Base-by-base conservation (phyloP, 2,113 vertebrate species). In the Polypterus bichir region DNA sequence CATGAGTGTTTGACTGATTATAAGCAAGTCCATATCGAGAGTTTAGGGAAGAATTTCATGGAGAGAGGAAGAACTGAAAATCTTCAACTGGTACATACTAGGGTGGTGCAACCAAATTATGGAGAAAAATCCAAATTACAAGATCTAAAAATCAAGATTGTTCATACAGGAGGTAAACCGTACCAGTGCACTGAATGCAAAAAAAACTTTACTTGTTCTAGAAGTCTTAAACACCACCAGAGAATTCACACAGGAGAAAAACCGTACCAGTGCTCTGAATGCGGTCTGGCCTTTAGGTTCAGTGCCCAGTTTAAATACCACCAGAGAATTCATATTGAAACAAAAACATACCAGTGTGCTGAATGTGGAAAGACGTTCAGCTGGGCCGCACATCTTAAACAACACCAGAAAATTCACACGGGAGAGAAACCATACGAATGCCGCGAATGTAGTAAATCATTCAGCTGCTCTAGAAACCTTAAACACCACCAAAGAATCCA, bases 371-470 rank as follows among this genome's bases (percentile, higher is more conserved):
- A 9, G 9, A 9, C 6, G 2, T 51, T 7, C 76, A 77, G 63
- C 76, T 73, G 60, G 74, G 76, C 0, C 71, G 72, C 0, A 68
- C 0, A 51, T 69, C 77, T 1, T 79, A 78, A 4, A 69, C 75
- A 68, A 68, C 79, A 0, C 76, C 76, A 0, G 1, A 27, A 27
- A 27, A 76, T 72, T 79, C 78, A 76, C 5, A 64, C 68, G 0
- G 69, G 56, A 0, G 81, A 83, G 9, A 3, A 78, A 0, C 49
- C 57, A 0, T 81, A 83, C 47, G 63, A 73, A 53, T 86, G 83
- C 2, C 5, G 57, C 3, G 80, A 82, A 7, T 86, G 83, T 0
- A 82, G 82, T 8, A 86, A 86, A 57, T 69, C 77, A 3, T 86
- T 86, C 0, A 71, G 70, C 1, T 81, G 82, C 73, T 79, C 81